Conservation (phyloP, 1,140 invertebrate genomes). For the Trachelipus rathkii region DNA sequence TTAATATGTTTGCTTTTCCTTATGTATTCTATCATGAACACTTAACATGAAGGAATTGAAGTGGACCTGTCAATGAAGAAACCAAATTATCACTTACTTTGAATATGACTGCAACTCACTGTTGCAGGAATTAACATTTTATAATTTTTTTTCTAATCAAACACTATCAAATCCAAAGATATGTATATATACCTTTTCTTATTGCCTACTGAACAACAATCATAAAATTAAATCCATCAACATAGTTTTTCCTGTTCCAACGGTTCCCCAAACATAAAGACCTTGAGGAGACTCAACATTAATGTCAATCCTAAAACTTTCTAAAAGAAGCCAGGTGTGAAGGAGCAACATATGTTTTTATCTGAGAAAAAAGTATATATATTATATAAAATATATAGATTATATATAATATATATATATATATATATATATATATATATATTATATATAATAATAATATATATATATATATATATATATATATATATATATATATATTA, state of each 20-base stretch:
- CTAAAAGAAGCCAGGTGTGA: slow-evolving; percentile 36
- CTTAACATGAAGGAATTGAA: slow-evolving; percentile 97
- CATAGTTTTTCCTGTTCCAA: slow-evolving; percentile 96
- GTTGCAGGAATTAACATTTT: slow-evolving; percentile 31
- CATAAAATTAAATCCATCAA: slow-evolving; percentile 97
- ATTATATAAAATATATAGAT: not conserved
- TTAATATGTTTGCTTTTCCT: slow-evolving; percentile 68
- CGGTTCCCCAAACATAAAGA: slow-evolving; percentile 76
- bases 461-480: not conserved
- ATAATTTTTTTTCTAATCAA: not conserved
- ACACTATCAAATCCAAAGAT: not conserved
- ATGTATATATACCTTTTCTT: slow-evolving; percentile 25
- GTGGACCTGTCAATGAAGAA: too few species aligned
- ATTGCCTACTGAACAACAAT: slow-evolving; percentile 52
- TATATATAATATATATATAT: too few species aligned
- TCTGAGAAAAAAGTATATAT: slow-evolving; percentile 12
- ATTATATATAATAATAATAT: not conserved
- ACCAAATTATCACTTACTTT: too few species aligned
- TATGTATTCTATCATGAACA: slow-evolving; percentile 82
- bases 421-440: slow-evolving; percentile 49
- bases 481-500: not conserved
- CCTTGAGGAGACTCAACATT: slow-evolving; percentile 63
- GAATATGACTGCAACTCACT: slow-evolving; percentile 61
- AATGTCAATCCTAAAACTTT: slow-evolving; percentile 47
- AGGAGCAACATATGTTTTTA: slow-evolving; percentile 27